Base-by-base conservation (phyloP, 2,113 vertebrate species). In the Lota lota region DNA sequence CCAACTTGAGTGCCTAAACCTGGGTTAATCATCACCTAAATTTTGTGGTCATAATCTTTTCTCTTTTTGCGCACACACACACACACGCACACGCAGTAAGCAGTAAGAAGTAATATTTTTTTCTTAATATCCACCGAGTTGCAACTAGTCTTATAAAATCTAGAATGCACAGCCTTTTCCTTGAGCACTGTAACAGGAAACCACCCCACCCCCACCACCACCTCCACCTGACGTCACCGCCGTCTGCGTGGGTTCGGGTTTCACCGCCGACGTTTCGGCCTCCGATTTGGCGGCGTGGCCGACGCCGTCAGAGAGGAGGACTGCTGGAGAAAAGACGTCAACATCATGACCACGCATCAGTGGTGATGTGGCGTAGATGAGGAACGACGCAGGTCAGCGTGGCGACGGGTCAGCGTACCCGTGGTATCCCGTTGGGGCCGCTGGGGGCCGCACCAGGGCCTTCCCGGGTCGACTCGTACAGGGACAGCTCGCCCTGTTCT, bases 401-500 rank as follows among this genome's bases (percentile, higher is more conserved):
- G n/a, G n/a, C n/a, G n/a, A n/a, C n/a, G n/a, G n/a, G n/a, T n/a
- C n/a, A 60, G 60, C 1, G 50, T 94, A 98, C 97, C 95, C 98
- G 97, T 87, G 96, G 94, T 80, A 99, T 94, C 61, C 97, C 97
- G 77, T 99, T 99, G 71, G 96, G 95, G 79, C 96, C 95, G 82
- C 92, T 93, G 14, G 95, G 94, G 80, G n/a, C n/a, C 96, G 95
- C 78, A 95, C 82, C 19, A 95, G 91, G 0, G 96, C 94, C 90
- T 96, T 98, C 70, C 81, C 94, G 74, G 98, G 94, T 76, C 96
- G 93, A 91, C 89, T 98, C 84, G 96, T 95, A 85, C 97, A 99
- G 0, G 97, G 97, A 76, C 97, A 99, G 63, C 99, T 99, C 11
- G 97, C 97, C 92, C 99, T 99, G 84, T n/a, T n/a, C n/a, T n/a